phyloP scores from a whole-genome alignment of 92 coral and sea anemone species.

The Siderastrea siderea region DNA sequence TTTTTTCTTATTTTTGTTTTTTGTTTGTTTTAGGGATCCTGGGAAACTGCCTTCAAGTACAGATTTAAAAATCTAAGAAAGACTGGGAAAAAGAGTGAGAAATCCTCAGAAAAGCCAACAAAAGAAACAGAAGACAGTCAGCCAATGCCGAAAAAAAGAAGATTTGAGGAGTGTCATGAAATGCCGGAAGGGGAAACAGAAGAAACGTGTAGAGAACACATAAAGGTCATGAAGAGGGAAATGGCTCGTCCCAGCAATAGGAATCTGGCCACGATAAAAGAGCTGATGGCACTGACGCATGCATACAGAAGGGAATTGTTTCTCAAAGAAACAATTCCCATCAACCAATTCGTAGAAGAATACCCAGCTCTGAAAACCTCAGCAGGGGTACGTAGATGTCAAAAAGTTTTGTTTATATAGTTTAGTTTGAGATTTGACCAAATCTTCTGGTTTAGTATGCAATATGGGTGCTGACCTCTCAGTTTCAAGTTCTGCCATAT shows the following conservation, averaged over 20 bases:
- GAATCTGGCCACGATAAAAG: slow-evolving; percentile 47
- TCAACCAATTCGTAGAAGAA: slow-evolving; percentile 33
- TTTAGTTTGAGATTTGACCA: no score
- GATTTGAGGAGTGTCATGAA: not conserved
- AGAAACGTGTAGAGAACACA: slow-evolving; percentile 63
- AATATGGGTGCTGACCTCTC: no score
- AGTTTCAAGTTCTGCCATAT: no score
- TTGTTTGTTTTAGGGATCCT: slow-evolving; percentile 59
- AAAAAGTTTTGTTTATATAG: not conserved
- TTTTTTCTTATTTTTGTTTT: not conserved
- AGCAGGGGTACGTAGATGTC: slow-evolving; percentile 38
- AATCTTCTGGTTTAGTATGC: no score
- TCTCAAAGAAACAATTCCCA: slow-evolving; percentile 24
- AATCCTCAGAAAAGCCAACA: not conserved
- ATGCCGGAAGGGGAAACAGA: slow-evolving; percentile 68
- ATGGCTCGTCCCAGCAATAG: slow-evolving; percentile 50
- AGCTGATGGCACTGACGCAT: slow-evolving; percentile 55
- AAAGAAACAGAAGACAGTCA: not conserved
- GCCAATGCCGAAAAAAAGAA: slow-evolving; percentile 11
- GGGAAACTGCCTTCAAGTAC: slow-evolving; percentile 68
- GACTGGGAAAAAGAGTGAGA: slow-evolving; percentile 12
- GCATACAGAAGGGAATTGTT: slow-evolving; percentile 42
- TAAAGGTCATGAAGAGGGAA: slow-evolving; percentile 55
- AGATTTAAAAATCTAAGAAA: slow-evolving; percentile 73
- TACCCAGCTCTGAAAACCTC: slow-evolving; percentile 51